These are phyloP conservation scores for Lipophrys pholis DNA, from an alignment of 2,113 vertebrate species.

Conservation along the genomic window DNA sequence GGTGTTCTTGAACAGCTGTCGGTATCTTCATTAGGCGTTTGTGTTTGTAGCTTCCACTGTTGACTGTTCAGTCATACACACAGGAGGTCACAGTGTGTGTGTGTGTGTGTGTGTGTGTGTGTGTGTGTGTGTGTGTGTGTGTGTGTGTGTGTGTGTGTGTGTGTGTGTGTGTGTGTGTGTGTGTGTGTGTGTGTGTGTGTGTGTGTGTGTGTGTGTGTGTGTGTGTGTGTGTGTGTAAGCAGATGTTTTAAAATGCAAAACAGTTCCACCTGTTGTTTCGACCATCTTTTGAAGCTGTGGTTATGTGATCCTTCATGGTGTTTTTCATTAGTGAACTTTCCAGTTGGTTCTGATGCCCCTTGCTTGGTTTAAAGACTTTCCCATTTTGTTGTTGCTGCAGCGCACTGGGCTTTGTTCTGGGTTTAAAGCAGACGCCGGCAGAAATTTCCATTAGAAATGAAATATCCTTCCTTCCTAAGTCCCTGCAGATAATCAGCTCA, in stretches of 20 bases:
- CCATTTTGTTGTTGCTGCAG: constrained; percentile 20
- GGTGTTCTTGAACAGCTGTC: too few relatives aligned
- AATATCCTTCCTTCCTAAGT: constrained; percentile 48
- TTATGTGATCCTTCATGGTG: constrained; percentile 5
- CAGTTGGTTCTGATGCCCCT: constrained; percentile 30
- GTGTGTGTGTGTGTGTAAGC: too few relatives aligned
- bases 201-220: too few relatives aligned
- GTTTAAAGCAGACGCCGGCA: constrained; percentile 40
- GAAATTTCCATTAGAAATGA: constrained; percentile 33
- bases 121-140: too few relatives aligned
- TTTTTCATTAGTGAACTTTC: constrained; percentile 30
- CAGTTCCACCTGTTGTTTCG: constrained; percentile 25
- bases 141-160: too few relatives aligned
- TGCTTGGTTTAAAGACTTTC: constrained; percentile 28
- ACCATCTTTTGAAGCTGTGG: constrained; percentile 13
- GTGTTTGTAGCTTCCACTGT: not conserved
- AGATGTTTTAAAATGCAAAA: not conserved
- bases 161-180: too few relatives aligned
- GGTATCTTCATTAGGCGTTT: constrained; percentile 9
- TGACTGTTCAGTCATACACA: constrained; percentile 40
- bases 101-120: too few relatives aligned
- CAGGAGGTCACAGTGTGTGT: constrained; percentile 32
- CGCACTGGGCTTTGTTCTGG: constrained; percentile 18
- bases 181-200: too few relatives aligned
- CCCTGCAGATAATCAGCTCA: constrained; percentile 52